These are phyloP conservation scores for Cryptotis parvus DNA, from an alignment of 2,113 vertebrate species.

Conservation along the genomic window DNA sequence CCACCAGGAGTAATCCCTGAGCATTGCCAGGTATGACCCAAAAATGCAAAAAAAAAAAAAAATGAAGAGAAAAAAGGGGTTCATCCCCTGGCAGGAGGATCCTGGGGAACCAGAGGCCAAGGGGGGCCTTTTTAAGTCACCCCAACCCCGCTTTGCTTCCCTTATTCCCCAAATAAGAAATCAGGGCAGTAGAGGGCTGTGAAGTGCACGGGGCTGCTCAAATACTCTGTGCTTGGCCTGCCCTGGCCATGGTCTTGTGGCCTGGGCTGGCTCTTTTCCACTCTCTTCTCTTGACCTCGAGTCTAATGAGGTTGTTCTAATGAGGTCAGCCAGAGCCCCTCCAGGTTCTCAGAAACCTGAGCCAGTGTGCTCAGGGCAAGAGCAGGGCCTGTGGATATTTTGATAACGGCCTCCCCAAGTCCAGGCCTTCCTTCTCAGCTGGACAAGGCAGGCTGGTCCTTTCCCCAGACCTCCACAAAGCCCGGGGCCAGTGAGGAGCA, in stretches of 20 bases:
- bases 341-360: conserved; percentile 57
- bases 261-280: conserved; percentile 6
- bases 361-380: conserved; percentile 1
- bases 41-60: no score
- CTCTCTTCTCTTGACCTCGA: conserved; percentile 47
- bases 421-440: not conserved
- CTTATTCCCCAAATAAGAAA: conserved; percentile 24
- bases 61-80: no score
- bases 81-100: not conserved
- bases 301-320: conserved; percentile 63
- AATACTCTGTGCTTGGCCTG: not conserved
- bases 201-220: not conserved
- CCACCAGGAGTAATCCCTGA: no score
- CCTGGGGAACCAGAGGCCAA: not conserved
- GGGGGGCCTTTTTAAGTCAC: conserved; percentile 14
- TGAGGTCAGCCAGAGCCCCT: conserved; percentile 51
- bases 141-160: not conserved
- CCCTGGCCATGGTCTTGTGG: not conserved
- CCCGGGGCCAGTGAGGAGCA: conserved; percentile 33
- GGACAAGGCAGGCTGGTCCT: not conserved
- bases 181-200: not conserved
- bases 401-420: not conserved
- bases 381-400: not conserved
- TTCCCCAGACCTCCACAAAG: not conserved
- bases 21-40: no score